These are phyloP conservation scores for Blomia tropicalis DNA, from an alignment of 2,888 invertebrate genomes.

Conservation along the genomic window DNA sequence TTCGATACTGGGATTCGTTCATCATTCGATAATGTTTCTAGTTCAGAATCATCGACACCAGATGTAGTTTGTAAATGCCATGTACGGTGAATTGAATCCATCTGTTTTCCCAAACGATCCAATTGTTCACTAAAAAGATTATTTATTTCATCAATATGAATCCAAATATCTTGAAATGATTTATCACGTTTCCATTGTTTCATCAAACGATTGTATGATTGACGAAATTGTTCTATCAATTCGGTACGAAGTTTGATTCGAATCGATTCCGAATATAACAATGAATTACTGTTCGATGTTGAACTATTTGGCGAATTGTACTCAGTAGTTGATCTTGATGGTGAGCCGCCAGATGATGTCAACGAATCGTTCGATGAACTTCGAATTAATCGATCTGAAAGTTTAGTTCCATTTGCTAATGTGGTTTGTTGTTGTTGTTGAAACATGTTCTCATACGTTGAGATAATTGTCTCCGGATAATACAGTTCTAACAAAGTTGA, in stretches of 20 bases:
- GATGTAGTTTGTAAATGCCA: neutral
- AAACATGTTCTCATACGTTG: neutral
- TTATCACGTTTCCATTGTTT: neutral
- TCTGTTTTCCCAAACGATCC: neutral
- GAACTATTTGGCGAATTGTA: no score
- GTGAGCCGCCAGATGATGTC: neutral
- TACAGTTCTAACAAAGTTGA: neutral
- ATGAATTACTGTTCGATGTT: neutral
- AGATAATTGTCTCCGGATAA: neutral
- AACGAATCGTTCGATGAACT: constrained; percentile 2
- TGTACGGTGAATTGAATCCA: neutral
- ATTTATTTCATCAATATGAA: neutral
- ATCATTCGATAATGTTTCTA: neutral
- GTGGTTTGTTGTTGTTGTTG: neutral
- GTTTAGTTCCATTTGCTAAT: neutral
- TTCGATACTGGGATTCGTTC: neutral
- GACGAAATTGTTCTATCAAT: neutral
- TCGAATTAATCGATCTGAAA: neutral
- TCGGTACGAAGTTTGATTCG: neutral
- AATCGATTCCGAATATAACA: neutral
- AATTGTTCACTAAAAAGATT: neutral
- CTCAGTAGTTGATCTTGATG: neutral
- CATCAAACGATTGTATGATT: neutral
- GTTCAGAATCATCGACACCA: neutral
- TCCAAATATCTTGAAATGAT: constrained; percentile 7